Conservation (phyloP, 2,113 vertebrate species). For the Silurus meridionalis region DNA sequence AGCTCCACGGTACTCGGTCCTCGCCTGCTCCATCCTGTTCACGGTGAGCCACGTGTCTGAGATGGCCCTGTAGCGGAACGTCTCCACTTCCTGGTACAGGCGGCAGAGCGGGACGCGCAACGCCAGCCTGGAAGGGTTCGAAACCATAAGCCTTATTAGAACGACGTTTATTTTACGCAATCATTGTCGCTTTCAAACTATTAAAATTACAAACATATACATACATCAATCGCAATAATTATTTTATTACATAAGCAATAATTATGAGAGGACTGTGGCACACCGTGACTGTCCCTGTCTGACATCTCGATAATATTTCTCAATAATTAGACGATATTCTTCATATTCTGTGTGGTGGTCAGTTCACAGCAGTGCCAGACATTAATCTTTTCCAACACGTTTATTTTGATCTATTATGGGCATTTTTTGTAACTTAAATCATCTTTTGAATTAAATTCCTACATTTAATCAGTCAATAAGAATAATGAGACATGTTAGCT, state of each 20-base stretch:
- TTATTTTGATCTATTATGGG: too few relatives aligned
- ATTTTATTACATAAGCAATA: neutral
- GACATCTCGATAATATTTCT: too few relatives aligned
- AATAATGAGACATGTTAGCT: too few relatives aligned
- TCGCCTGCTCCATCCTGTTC: conserved; percentile 93
- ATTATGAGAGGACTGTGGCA: neutral
- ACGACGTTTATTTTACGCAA: too few relatives aligned
- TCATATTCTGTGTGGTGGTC: too few relatives aligned
- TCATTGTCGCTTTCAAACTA: neutral
- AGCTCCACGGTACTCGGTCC: conserved; percentile 92
- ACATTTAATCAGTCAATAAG: too few relatives aligned
- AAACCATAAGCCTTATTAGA: neutral
- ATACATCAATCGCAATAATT: neutral
- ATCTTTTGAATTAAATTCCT: too few relatives aligned
- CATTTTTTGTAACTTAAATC: too few relatives aligned
- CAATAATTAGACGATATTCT: too few relatives aligned
- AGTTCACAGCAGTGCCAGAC: too few relatives aligned
- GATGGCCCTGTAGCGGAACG: conserved; percentile 92
- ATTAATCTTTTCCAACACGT: too few relatives aligned
- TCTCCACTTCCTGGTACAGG: conserved; percentile 95
- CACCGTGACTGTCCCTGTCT: neutral
- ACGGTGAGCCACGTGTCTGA: conserved; percentile 97
- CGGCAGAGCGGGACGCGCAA: conserved; percentile 86
- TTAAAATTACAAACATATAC: neutral
- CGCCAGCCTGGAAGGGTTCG: conserved; percentile 73